Percentiles rank a stretch among this genome's conserved stretches.
Conservation (phyloP, 2,888 invertebrate species). For the Drosophila glabriapex region DNA sequence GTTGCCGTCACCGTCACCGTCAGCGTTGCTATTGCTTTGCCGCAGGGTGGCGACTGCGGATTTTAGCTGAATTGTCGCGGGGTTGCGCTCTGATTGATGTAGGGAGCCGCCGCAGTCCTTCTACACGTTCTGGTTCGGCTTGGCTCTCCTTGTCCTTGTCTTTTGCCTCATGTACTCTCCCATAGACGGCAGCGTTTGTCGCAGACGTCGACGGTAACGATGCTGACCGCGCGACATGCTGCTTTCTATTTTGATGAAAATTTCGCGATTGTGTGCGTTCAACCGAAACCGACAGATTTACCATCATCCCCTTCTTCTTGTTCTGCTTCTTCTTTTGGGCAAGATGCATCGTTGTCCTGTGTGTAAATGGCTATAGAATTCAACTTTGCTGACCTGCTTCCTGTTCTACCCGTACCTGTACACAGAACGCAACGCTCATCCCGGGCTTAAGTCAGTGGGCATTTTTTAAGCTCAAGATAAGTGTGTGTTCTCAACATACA, state of each 20-base stretch:
- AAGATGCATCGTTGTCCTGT: slow-evolving; percentile 32
- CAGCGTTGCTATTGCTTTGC: slow-evolving; percentile 51
- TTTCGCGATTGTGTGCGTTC: slow-evolving; percentile 79
- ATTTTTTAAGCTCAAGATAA: not conserved
- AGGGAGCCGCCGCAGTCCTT: slow-evolving; percentile 51
- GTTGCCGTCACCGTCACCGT: slow-evolving; percentile 26
- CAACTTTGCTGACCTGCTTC: slow-evolving; percentile 30
- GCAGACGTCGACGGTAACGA: slow-evolving; percentile 50
- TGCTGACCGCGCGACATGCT: slow-evolving; percentile 62
- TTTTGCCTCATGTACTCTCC: slow-evolving; percentile 57
- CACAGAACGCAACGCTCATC: not conserved
- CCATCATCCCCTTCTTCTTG: slow-evolving; percentile 7
- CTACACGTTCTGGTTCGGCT: slow-evolving; percentile 31
- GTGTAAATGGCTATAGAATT: slow-evolving; percentile 51
- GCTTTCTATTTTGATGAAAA: slow-evolving; percentile 77
- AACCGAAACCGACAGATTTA: slow-evolving; percentile 64
- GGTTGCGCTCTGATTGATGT: slow-evolving; percentile 70
- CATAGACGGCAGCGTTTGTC: slow-evolving; percentile 63
- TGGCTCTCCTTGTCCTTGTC: slow-evolving; percentile 52
- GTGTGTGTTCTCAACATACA: not conserved
- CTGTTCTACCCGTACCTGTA: slow-evolving; percentile 19
- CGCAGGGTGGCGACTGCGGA: slow-evolving; percentile 70
- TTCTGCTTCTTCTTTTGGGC: not conserved
- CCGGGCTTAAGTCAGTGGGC: not conserved
- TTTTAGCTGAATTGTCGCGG: slow-evolving; percentile 65